phyloP scores from a whole-genome alignment of 2,113 vertebrate genomes.

The Stigmatopora argus region DNA sequence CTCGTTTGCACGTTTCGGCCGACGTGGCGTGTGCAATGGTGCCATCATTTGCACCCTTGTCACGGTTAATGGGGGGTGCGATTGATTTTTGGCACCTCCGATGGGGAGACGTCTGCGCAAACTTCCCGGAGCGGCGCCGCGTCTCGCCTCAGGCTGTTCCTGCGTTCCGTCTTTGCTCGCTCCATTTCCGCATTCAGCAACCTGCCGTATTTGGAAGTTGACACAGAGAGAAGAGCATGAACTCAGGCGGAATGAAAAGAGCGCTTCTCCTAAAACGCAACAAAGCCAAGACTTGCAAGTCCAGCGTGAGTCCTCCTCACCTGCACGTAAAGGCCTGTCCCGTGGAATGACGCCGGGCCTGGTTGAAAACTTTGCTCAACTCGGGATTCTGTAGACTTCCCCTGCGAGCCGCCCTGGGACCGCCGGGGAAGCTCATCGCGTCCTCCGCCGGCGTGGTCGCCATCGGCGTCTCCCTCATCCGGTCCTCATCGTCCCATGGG shows the following conservation, averaged over 20 bases:
- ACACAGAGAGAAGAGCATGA: conserved; percentile 2
- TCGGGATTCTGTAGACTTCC: conserved; percentile 61
- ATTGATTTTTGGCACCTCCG: conserved; percentile 52
- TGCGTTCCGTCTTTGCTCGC: conserved; percentile 41
- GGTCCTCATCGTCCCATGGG: conserved; percentile 44
- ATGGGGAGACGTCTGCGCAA: conserved; percentile 37
- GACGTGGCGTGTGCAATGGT: too few species aligned
- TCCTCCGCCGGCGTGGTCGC: conserved; percentile 41
- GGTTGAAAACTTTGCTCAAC: conserved; percentile 30
- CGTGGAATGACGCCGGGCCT: conserved; percentile 64
- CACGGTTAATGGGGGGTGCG: background rate
- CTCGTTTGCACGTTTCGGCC: too few species aligned
- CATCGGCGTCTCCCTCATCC: background rate
- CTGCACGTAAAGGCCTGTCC: conserved; percentile 49
- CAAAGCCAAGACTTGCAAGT: conserved; percentile 8
- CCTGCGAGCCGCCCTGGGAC: conserved; percentile 41
- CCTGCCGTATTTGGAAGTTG: conserved; percentile 39
- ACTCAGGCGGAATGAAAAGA: conserved; percentile 8
- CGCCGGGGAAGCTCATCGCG: conserved; percentile 13
- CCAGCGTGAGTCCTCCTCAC: conserved; percentile 25
- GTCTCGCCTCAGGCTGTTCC: conserved; percentile 61
- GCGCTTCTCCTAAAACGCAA: background rate
- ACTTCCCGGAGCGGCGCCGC: conserved; percentile 32
- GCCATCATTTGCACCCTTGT: too few species aligned
- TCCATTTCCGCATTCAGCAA: conserved; percentile 45